phyloP scores from a whole-genome alignment of 1,140 invertebrate species.

The Druon quercuslanigerum region DNA sequence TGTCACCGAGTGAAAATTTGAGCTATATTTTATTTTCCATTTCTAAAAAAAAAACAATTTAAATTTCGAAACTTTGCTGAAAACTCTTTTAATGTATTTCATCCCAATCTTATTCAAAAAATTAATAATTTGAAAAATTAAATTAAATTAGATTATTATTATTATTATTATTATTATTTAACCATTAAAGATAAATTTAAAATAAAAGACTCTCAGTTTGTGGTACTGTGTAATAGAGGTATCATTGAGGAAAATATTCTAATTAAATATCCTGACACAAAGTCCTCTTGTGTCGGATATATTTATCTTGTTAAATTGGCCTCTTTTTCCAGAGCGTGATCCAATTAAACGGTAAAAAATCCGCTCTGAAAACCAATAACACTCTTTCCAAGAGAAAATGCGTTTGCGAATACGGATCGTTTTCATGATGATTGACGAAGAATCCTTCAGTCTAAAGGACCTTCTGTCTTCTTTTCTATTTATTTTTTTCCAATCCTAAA shows the following conservation, averaged over 20 bases:
- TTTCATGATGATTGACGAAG: neutral
- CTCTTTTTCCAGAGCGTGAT: neutral
- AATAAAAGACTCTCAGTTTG: too few relatives aligned
- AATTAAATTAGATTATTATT: too few relatives aligned
- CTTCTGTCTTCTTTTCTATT: neutral
- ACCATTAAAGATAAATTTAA: too few relatives aligned
- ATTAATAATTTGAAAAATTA: too few relatives aligned
- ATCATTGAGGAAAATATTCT: neutral
- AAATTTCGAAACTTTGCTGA: too few relatives aligned
- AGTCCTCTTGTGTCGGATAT: neutral
- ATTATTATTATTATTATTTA: too few relatives aligned
- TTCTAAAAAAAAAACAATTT: too few relatives aligned
- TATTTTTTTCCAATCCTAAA: neutral
- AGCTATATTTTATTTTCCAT: too few relatives aligned
- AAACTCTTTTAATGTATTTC: too few relatives aligned
- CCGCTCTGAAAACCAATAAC: neutral
- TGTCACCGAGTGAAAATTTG: too few relatives aligned
- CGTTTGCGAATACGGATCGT: constrained; percentile 2
- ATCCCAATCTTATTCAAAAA: too few relatives aligned
- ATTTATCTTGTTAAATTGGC: neutral
- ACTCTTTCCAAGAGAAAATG: neutral
- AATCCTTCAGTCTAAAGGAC: constrained; percentile 12
- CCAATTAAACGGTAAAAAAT: constrained; percentile 14
- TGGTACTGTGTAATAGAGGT: neutral
- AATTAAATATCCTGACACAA: neutral